Percentiles rank a stretch among this genome's conserved stretches.
Evolutionary conservation across 2,113 vertebrate genomes (phyloP).

Genomic region (Anas platyrhynchos): DNA sequence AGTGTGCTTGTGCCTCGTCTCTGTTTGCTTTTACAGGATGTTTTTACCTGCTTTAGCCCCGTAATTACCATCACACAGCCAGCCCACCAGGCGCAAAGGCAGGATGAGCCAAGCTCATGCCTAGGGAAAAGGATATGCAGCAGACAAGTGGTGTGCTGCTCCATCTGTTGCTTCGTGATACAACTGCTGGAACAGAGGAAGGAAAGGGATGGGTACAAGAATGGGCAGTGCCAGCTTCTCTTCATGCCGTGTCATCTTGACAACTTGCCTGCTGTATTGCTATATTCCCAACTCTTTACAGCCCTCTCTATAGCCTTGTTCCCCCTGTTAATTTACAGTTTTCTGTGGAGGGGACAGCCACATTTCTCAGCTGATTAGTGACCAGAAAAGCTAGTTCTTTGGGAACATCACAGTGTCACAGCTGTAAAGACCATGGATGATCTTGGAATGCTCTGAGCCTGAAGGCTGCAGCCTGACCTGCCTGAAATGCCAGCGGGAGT

Average conservation of each 20-base stretch:
- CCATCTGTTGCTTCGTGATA: not conserved
- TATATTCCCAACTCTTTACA: not conserved
- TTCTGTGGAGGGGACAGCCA: not conserved
- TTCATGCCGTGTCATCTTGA: not conserved
- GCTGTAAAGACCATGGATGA: not conserved
- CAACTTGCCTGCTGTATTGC: not conserved
- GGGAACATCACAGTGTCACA: not conserved
- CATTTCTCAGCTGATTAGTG: not conserved
- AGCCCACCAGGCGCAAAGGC: not conserved
- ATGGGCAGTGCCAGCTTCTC: not conserved
- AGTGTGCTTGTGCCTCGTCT: not conserved
- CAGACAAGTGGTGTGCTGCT: not conserved
- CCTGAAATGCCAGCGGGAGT: not conserved
- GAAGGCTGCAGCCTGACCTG: not conserved
- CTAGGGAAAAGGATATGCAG: not conserved
- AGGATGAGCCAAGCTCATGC: not conserved
- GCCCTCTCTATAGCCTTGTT: not conserved
- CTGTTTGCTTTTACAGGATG: not conserved
- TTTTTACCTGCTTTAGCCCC: not conserved
- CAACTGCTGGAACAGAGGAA: conserved; percentile 1
- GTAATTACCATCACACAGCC: not conserved
- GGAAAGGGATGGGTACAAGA: not conserved
- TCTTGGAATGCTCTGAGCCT: not conserved
- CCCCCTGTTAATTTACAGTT: not conserved
- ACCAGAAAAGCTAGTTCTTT: not conserved